phyloP scores from a whole-genome alignment of 2,113 vertebrate genomes.

The Castor canadensis region DNA sequence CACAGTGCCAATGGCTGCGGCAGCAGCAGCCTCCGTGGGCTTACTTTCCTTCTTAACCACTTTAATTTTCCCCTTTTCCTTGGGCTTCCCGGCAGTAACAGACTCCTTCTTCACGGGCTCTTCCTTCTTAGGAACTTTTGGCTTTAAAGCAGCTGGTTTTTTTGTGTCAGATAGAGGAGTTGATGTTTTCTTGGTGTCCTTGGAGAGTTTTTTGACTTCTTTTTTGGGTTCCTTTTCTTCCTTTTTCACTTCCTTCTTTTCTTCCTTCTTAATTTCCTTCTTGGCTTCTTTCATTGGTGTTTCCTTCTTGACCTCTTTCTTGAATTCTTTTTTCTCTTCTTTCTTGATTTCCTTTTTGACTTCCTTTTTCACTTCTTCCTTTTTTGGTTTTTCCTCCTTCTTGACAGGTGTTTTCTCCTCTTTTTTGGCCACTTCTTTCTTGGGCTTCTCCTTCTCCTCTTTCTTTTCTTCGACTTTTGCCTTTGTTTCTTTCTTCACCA shows the following conservation, averaged over 20 bases:
- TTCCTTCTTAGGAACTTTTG: constrained; percentile 92
- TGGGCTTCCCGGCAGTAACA: constrained; percentile 85
- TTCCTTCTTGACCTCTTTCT: constrained; percentile 90
- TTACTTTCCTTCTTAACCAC: constrained; percentile 90
- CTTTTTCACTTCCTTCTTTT: constrained; percentile 91
- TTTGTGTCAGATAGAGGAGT: constrained; percentile 84
- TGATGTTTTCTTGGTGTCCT: constrained; percentile 90
- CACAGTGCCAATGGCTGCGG: constrained; percentile 62
- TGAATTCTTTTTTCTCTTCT: constrained; percentile 87
- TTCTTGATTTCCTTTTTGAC: constrained; percentile 90
- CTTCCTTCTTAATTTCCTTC: constrained; percentile 88
- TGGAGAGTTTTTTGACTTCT: constrained; percentile 88
- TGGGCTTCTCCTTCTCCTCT: constrained; percentile 90
- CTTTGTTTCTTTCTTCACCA: constrained; percentile 91
- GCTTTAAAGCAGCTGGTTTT: constrained; percentile 87
- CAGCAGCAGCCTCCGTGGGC: constrained; percentile 70
- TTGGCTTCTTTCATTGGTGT: constrained; percentile 87
- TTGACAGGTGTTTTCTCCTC: constrained; percentile 85
- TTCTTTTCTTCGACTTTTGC: constrained; percentile 91
- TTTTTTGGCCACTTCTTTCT: constrained; percentile 85
- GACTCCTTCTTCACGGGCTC: constrained; percentile 89
- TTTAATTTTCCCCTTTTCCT: constrained; percentile 92
- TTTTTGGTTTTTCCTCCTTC: constrained; percentile 89
- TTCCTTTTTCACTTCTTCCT: constrained; percentile 89
- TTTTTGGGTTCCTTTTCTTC: constrained; percentile 94